These are phyloP conservation scores for Orchesella flavescens DNA, from an alignment of 2,888 invertebrate species.

Conservation along the genomic window DNA sequence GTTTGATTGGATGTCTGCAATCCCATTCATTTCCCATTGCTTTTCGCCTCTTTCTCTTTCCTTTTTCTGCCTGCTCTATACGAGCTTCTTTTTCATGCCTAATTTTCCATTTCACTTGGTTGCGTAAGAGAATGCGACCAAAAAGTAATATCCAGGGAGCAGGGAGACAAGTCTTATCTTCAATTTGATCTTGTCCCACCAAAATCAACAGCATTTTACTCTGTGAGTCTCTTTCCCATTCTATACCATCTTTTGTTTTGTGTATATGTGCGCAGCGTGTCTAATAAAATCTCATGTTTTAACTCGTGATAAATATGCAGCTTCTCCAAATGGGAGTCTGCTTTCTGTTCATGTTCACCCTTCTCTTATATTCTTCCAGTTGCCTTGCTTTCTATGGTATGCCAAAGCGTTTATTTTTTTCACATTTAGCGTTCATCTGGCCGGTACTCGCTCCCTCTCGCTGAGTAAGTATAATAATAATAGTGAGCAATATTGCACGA, in stretches of 20 bases:
- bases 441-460: not conserved
- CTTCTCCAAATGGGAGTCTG: conserved; percentile 22
- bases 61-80: conserved; percentile 28
- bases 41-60: conserved; percentile 24
- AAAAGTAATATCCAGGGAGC: conserved; percentile 55
- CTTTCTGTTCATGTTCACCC: not conserved
- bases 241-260: conserved; percentile 13
- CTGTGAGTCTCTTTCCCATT: not conserved
- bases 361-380: too few relatives aligned
- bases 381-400: conserved; percentile 11
- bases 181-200: conserved; percentile 63
- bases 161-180: conserved; percentile 59
- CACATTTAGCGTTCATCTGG: conserved; percentile 40
- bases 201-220: conserved; percentile 58
- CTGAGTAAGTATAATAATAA: conserved; percentile 9
- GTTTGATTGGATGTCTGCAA: conserved; percentile 64
- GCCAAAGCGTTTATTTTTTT: conserved; percentile 25
- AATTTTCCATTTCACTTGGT: conserved; percentile 65
- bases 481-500: conserved; percentile 17
- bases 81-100: conserved; percentile 55
- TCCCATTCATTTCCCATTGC: conserved; percentile 63
- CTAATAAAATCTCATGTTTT: conserved; percentile 54
- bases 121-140: conserved; percentile 59
- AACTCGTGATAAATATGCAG: conserved; percentile 57
- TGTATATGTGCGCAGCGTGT: conserved; percentile 19